Base-by-base conservation (phyloP, 2,797 vertebrate genomes). In the Pseudochromis fuscus region DNA sequence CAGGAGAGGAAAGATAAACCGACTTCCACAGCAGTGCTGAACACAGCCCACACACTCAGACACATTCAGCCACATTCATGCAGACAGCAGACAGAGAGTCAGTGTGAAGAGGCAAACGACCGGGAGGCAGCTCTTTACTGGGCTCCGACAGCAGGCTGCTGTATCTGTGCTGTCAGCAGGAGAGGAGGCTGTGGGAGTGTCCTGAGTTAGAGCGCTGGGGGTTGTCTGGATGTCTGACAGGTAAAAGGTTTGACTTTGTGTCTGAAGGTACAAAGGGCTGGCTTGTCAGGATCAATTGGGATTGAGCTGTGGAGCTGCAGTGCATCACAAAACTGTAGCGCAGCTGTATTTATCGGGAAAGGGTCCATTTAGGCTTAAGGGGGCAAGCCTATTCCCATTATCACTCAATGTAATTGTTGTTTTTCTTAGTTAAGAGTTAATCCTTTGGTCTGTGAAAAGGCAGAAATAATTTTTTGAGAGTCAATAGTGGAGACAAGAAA, bases 21-120 rank as follows among this genome's bases (percentile, higher is more conserved):
- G 16, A 44, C 19, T 45, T 61, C 63, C 50, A 68, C 59, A 60
- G 60, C 27, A 23, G 67, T 31, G 75, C 37, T 13, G 70, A 83
- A 63, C 61, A 24, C 72, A 83, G 56, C 83, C 84, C 72, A 84
- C 87, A 73, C 77, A 71, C 67, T 67, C 82, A 83, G 66, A 77
- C 82, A 79, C 63, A 64, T 50, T 48, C 12, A 59, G 60, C 38
- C 49, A 69, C 46, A 52, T 58, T 69, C 35, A 44, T 45, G 35
- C 49, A 68, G 72, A 77, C 59, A 63, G 69, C 76, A 82, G 75
- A 86, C 50, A 71, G 46, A 62, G 28, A 72, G 65, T 53, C 62
- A 7, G 65, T 56, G 58, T 75, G 72, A 80, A 73, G 62, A 81
- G 77, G 67, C 55, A 79, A 73, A n/a, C 67, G 63, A 74, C 71